A percentile compares a stretch with the other conserved stretches of the same genome.
Conservation (phyloP, 2,113 vertebrate genomes). For the Engraulis encrasicolus region DNA sequence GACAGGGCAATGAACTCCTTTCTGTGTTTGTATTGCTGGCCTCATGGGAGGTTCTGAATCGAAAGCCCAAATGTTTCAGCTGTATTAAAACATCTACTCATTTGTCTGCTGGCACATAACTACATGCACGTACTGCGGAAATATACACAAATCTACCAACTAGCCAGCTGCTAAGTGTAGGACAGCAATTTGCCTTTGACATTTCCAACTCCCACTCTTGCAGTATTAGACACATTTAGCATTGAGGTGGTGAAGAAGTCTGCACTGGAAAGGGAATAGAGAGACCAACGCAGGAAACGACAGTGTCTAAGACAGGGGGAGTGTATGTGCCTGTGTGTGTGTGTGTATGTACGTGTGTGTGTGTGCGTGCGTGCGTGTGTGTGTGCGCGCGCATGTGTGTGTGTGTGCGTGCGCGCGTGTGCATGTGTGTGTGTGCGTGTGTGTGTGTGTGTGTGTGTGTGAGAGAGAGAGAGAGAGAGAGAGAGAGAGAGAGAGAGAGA, state of each 20-base stretch:
- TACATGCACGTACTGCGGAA: conserved; percentile 7
- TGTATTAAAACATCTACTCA: neutral
- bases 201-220: neutral
- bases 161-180: conserved; percentile 14
- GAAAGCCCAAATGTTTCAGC: neutral
- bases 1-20: neutral
- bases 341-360: too few species aligned
- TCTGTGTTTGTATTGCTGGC: neutral
- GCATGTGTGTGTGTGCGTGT: too few species aligned
- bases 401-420: too few species aligned
- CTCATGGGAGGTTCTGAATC: neutral
- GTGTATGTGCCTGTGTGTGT: too few species aligned
- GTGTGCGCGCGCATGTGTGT: too few species aligned
- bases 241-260: conserved; percentile 15
- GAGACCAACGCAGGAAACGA: neutral
- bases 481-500: conserved; percentile 2
- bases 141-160: conserved; percentile 9
- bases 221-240: conserved; percentile 23
- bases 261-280: neutral
- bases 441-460: too few species aligned
- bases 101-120: conserved; percentile 10
- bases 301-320: too few species aligned
- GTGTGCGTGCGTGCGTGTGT: too few species aligned
- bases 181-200: conserved; percentile 13
- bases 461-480: conserved; percentile 12